A percentile compares a stretch with the other conserved stretches of the same genome.
phyloP scores from a whole-genome alignment of 2,113 vertebrate species.

The Prunella fulvescens region DNA sequence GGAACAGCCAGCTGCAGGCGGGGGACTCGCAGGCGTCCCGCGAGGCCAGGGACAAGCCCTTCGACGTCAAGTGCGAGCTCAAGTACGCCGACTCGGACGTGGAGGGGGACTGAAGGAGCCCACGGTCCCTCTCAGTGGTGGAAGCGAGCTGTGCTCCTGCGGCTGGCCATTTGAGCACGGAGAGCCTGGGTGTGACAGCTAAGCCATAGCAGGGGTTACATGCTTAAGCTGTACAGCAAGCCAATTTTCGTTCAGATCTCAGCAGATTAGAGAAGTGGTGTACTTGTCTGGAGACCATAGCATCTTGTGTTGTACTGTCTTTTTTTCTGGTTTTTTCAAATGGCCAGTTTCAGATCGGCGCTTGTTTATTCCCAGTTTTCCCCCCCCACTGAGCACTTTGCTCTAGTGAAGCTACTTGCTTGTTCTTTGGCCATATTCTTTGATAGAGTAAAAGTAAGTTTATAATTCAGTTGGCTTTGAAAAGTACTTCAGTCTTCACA shows the following conservation, averaged over 20 bases:
- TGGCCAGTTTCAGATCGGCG: constrained; percentile 55
- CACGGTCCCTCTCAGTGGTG: accelerated
- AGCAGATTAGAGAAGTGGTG: neutral
- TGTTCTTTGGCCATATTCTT: constrained; percentile 9
- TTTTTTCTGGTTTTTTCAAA: neutral
- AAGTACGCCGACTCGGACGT: constrained; percentile 89
- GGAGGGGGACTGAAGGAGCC: constrained; percentile 70
- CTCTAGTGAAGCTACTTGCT: neutral
- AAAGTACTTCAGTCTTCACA: neutral
- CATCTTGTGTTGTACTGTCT: constrained; percentile 32
- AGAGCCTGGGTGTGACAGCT: neutral
- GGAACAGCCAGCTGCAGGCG: constrained; percentile 79
- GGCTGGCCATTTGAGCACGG: neutral
- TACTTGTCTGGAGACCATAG: constrained; percentile 16
- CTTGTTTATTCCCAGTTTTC: neutral
- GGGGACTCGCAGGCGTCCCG: constrained; percentile 60
- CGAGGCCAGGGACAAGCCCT: constrained; percentile 79
- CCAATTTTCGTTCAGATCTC: neutral
- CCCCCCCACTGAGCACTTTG: neutral
- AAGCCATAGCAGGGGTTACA: neutral
- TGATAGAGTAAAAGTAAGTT: neutral
- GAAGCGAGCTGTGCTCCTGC: neutral
- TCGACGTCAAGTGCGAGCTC: constrained; percentile 88
- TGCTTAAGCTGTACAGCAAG: neutral
- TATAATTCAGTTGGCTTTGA: constrained; percentile 5